Conservation (phyloP, 2,113 vertebrate genomes). For the Archocentrus centrarchus region DNA sequence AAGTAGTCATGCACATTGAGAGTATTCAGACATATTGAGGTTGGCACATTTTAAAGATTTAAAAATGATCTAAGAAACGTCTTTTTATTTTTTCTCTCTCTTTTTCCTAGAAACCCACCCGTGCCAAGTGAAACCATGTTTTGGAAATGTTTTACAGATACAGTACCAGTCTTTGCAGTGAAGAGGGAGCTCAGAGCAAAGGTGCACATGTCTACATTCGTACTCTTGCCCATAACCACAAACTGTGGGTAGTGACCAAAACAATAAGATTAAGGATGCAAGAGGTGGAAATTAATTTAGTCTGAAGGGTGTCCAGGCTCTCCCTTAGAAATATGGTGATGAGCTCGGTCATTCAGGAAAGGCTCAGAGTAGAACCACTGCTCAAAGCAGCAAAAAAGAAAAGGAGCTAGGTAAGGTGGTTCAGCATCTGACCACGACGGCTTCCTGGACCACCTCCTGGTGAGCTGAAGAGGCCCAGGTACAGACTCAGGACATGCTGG, state of each 20-base stretch:
- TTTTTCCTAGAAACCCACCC: neutral
- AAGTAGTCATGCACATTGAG: neutral
- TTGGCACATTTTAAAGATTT: neutral
- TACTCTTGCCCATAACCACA: neutral
- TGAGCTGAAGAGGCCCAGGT: neutral
- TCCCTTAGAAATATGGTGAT: neutral
- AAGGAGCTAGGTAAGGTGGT: neutral
- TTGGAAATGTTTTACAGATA: neutral
- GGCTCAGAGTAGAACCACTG: neutral
- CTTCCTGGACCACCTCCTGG: neutral
- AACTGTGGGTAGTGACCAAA: neutral
- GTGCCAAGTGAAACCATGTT: neutral
- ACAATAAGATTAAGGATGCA: neutral
- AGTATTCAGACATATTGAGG: neutral
- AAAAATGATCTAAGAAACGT: neutral
- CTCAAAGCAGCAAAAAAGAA: too few species aligned
- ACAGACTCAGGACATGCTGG: neutral
- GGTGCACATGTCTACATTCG: neutral
- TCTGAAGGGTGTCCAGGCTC: neutral
- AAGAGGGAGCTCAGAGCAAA: neutral
- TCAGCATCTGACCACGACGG: neutral
- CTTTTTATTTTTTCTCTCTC: neutral
- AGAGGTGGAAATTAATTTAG: neutral
- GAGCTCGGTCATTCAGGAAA: too few species aligned
- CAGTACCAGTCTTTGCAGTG: neutral